Evolutionary conservation across 2,113 vertebrate species (phyloP).

Genomic region (Hemicordylus capensis): DNA sequence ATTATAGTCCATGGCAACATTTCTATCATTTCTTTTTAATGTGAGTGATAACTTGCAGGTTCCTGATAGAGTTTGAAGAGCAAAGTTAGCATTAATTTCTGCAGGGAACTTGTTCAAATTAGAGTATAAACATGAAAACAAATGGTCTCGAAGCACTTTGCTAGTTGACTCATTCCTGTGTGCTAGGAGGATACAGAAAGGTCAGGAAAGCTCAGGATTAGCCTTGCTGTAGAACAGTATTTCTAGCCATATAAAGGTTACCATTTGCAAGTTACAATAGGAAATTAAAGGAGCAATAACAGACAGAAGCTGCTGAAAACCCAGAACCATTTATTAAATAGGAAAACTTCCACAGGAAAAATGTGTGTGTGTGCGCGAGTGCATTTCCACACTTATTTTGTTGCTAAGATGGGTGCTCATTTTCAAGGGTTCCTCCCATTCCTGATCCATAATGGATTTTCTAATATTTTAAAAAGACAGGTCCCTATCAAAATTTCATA

Average conservation of each 20-base stretch:
- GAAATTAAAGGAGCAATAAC: accelerated
- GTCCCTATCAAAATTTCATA: background rate
- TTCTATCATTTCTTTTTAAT: accelerated
- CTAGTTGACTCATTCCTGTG: background rate
- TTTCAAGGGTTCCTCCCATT: background rate
- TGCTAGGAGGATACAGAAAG: background rate
- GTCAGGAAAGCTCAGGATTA: background rate
- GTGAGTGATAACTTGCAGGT: background rate
- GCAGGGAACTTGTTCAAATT: background rate
- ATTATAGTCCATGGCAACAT: background rate
- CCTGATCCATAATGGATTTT: background rate
- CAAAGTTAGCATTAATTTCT: accelerated
- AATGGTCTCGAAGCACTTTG: background rate
- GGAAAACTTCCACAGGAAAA: background rate
- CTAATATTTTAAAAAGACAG: background rate
- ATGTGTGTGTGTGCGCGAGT: too few species aligned
- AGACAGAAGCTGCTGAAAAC: background rate
- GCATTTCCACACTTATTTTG: background rate
- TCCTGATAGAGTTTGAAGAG: background rate
- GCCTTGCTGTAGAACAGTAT: background rate
- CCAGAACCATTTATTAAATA: accelerated
- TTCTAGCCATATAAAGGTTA: background rate
- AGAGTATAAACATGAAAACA: background rate
- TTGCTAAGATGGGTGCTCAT: background rate
- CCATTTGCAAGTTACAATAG: background rate